Base-by-base conservation (phyloP, 2,113 vertebrate species). In the Toxotes jaculatrix region DNA sequence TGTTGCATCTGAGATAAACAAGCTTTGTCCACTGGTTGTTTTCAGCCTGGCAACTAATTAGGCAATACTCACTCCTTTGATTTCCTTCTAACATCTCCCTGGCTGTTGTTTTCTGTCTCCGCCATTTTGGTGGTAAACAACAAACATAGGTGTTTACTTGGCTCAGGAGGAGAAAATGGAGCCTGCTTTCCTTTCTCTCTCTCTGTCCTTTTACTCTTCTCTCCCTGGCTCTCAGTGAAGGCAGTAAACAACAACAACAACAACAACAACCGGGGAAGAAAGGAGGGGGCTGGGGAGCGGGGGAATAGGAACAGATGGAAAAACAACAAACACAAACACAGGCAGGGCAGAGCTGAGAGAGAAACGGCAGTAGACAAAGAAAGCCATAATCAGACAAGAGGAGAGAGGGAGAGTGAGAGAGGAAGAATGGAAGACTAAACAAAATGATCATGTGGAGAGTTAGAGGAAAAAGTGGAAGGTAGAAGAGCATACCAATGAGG, bases 241-340 rank as follows among this genome's bases (percentile, higher is more conserved):
- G 82, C 90, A 89, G 91, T 94, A 94, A 95, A 95, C 94, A 95
- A 93, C 83, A 94, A 93, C 83, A 93, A 91, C 89, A 91, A 91
- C 89, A 87, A 89, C 80, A 80, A 85, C 60, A 68, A 66, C 77
- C 36, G 45, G 63, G 49, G 60, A 74, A 78, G 77, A 77, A 81
- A 81, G 74, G 83, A 49, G 83, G 79, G 55, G 77, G 51, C 3
- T 38, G 83, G 64, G 83, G 88, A 87, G 74, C 27, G 34, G 74
- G 90, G 83, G 87, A 82, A 87, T 79, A 78, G 79, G 84, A 80
- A 82, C 49, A 85, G 77, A 82, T 49, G 67, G 78, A 78, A 85
- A 83, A 87, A 87, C 77, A 87, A 77, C 75, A 87, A 77, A 90
- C 57, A 85, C 34, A 78, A 73, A 89, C 75, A 79, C 12, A 75